Evolutionary conservation across 2,888 invertebrate genomes (phyloP), one percentile per base, ranked within the genome.

Genomic region (Drosophila multiciliata): DNA sequence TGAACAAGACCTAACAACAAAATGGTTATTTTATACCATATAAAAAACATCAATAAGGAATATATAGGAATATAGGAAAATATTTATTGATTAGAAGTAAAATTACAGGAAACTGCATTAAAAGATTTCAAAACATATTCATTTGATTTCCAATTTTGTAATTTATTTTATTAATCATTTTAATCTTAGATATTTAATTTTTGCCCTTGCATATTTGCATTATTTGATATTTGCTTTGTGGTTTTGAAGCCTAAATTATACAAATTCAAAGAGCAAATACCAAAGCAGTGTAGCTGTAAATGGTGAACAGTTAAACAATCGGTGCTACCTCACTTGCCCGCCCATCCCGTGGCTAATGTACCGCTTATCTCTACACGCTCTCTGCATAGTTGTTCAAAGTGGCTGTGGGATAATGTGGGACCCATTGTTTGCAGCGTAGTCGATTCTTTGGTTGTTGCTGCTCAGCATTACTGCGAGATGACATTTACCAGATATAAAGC

Each of bases 401-500:
- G 73, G 75, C 73, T 75, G 69, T 65, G 60, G 62, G 63, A 55
- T 73, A 69, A 73, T 73, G 58, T 64, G 73, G 68, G 81, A 64
- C 58, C 78, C 79, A 82, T 82, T 80, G 82, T 82, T 75, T 82
- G 66, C 69, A 55, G 58, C 53, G 60, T 55, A 66, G 71, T 75
- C 71, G 80, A 66, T 69, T 77, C 69, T 76, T 79, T 66, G 61
- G 75, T 60, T 60, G 71, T 45, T 72, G 74, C 72, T 76, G 66
- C 72, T 75, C 50, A 69, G 63, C 64, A 57, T 59, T 69, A 64
- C 63, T 67, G 80, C 73, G 80, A 83, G 90, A 90, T 91, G 90
- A 90, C 90, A 91, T 91, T 91, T 80, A 76, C 80, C 84, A 91
- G 90, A 90, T 91, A 86, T 80, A 82, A 70, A 75, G 85, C 90